Evolutionary conservation across 2,888 invertebrate genomes (phyloP).

Genomic region (Amiota minor): DNA sequence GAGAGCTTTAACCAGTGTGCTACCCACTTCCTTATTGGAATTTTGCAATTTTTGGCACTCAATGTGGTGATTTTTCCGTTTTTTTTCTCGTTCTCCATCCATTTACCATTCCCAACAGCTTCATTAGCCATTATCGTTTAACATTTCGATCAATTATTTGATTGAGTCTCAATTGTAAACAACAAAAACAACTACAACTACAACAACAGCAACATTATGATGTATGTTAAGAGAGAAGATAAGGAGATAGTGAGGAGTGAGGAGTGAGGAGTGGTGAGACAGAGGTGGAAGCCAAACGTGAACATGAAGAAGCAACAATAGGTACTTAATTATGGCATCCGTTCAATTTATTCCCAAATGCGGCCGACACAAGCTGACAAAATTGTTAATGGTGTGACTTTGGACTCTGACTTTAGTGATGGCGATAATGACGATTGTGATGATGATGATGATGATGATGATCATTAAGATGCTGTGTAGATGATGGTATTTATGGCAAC

Average conservation of each 20-base stretch:
- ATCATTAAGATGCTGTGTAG: no score
- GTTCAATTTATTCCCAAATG: conserved; percentile 42
- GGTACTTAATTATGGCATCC: conserved; percentile 60
- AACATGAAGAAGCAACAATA: conserved; percentile 52
- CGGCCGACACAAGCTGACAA: conserved; percentile 41
- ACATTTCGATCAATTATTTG: conserved; percentile 23
- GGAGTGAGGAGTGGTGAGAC: no score
- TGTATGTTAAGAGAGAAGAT: no score
- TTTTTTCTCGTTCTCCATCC: no score
- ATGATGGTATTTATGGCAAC: background rate
- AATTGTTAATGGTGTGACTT: conserved; percentile 40
- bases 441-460: conserved; percentile 33
- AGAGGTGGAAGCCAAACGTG: background rate
- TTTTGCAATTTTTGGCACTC: no score
- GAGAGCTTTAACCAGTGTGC: no score
- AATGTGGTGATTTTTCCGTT: background rate
- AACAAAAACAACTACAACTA: background rate
- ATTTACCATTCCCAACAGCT: background rate
- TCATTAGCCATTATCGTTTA: background rate
- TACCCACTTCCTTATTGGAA: no score
- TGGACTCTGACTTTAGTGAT: conserved; percentile 12
- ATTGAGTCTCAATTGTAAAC: conserved; percentile 24
- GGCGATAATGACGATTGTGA: conserved; percentile 42
- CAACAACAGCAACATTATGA: background rate
- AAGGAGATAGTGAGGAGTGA: no score